Evolutionary conservation across 2,113 vertebrate genomes (phyloP).

Genomic region (Zonotrichia leucophrys): DNA sequence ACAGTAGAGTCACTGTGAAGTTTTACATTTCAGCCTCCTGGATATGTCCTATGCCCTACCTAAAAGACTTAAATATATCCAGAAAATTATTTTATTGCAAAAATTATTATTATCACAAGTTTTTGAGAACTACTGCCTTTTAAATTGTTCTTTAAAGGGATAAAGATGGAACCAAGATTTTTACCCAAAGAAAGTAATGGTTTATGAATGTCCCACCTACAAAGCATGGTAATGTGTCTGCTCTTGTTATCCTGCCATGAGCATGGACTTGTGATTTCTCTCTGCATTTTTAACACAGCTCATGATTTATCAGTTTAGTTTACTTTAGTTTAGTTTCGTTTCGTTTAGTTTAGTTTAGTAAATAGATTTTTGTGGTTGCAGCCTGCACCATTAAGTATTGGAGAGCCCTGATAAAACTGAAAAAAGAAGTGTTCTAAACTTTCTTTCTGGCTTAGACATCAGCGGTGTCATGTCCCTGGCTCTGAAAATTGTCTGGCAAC

Average conservation of each 20-base stretch:
- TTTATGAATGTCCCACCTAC: neutral
- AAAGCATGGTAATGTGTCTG: neutral
- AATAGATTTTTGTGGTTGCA: neutral
- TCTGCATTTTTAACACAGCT: neutral
- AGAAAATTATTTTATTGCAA: neutral
- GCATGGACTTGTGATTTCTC: rapidly evolving
- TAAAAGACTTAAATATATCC: neutral
- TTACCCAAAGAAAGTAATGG: neutral
- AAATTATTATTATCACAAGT: neutral
- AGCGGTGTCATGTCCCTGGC: neutral
- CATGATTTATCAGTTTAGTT: neutral
- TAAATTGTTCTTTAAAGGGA: neutral
- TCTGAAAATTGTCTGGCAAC: neutral
- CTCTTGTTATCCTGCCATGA: neutral
- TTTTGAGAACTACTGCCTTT: neutral
- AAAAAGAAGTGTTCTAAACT: neutral
- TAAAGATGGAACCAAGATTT: neutral
- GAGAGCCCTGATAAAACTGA: neutral
- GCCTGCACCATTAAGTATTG: neutral
- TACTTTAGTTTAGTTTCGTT: neutral
- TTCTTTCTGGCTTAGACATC: neutral
- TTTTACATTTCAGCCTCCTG: slow-evolving; percentile 4
- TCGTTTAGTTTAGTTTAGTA: neutral
- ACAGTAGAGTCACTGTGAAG: neutral
- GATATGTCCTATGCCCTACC: neutral